Percentiles rank a stretch among this genome's conserved stretches.
These are phyloP conservation scores for Rhabditophanes sp. DNA, from an alignment of 2,888 invertebrate species.

Conservation along the genomic window DNA sequence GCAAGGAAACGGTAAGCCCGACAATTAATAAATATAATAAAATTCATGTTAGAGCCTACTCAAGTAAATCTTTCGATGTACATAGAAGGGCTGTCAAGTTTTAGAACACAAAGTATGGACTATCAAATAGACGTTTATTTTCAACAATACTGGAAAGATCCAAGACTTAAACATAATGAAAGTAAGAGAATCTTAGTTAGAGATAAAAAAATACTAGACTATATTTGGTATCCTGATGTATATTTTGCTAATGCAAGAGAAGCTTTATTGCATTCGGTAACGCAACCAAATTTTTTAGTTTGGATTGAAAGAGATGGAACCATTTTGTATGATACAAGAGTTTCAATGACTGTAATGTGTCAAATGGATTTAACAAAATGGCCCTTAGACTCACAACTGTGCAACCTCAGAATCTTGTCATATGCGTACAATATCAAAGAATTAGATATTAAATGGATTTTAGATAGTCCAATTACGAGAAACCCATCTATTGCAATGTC, in stretches of 20 bases:
- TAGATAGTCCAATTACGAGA: neutral
- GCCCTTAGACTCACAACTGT: conserved; percentile 49
- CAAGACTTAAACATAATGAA: conserved; percentile 31
- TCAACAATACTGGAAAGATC: conserved; percentile 39
- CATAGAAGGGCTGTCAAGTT: conserved; percentile 43
- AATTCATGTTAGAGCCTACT: no score
- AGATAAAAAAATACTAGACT: conserved; percentile 22
- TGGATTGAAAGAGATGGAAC: conserved; percentile 13
- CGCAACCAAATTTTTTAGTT: conserved; percentile 40
- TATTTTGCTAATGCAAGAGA: conserved; percentile 36
- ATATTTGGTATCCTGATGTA: conserved; percentile 40
- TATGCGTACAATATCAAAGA: conserved; percentile 44
- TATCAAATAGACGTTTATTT: conserved; percentile 43
- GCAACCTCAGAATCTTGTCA: conserved; percentile 49
- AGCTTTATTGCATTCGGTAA: conserved; percentile 31
- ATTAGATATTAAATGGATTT: conserved; percentile 9
- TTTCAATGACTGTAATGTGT: conserved; percentile 50
- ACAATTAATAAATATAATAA: no score
- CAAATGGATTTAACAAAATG: conserved; percentile 51
- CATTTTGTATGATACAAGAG: conserved; percentile 29
- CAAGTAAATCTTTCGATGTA: conserved; percentile 40
- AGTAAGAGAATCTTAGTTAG: conserved; percentile 33
- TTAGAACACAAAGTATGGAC: conserved; percentile 42
- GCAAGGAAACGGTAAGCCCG: conserved; percentile 21
- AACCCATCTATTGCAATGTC: neutral